Base-by-base conservation (phyloP, 2,888 invertebrate species). In the Drosophila ezoana region DNA sequence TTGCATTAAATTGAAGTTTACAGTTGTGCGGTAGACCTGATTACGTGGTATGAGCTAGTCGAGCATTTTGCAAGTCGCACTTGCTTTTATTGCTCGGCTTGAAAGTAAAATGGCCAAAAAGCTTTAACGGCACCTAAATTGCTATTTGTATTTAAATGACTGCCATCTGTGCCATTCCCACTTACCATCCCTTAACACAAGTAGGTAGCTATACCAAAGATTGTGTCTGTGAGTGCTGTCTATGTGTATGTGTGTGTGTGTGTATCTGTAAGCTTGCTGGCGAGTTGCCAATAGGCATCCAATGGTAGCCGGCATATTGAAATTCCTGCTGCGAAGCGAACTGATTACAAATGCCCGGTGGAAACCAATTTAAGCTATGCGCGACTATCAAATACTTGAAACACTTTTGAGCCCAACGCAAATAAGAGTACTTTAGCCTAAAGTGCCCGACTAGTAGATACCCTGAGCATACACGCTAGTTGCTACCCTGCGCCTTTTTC, bases 141-240 rank as follows among this genome's bases (percentile, higher is more conserved):
- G 53, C 53, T 59, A 48, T 65, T 65, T 68, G 65, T 64, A 57
- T 65, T 67, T 67, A 64, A 53, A 52, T 64, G 65, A 64, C 57
- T 58, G 45, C 14, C 56, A 40, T 28, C 20, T 47, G 48, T n/a
- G 28, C 47, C 38, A 6, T 16, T 18, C 16, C 20, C 18, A 43
- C 5, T 32, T 49, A n/a, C 18, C 35, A 13, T 4, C 4, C 28
- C 28, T 2, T 16, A 38, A 16, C n/a, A 28, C 51, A n/a, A 14
- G 20, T n/a, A 20, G 20, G 16, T 10, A 20, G 14, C 1, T 49
- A 40, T 14, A 32, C 43, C 3, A 33, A 33, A 28, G 14, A 1
- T 1, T 35, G 35, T 48, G 1, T 13, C 18, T 48, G 33, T 18
- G 13, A 28, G 28, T 28, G 2, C 2, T 41, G 23, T 14, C 13